Base-by-base conservation (phyloP, 1,140 invertebrate genomes). In the Wasmannia auropunctata region DNA sequence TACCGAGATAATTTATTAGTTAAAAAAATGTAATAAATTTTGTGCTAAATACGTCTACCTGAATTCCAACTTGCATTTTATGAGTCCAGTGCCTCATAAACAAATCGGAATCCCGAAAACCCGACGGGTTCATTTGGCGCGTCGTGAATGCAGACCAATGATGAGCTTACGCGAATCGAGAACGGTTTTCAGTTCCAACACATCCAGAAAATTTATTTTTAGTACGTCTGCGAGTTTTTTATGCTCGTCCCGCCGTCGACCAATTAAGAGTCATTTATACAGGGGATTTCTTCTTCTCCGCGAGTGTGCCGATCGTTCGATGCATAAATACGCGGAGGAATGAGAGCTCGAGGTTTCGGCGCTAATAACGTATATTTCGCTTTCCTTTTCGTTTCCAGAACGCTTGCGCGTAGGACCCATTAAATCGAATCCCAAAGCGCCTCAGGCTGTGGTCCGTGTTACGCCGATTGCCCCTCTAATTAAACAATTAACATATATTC, bases 401-500 rank as follows among this genome's bases (percentile, higher is more conserved):
- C n/a, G n/a, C 16, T 80, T 25, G 63, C 22, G n/a, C 76, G 49
- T n/a, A 65, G 40, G 11, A 43, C 25, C 40, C 11, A 70, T 81
- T 60, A 86, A 86, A 72, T 16, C 51, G 65, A 81, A 54, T 14
- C 31, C 25, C 43, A 49, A 81, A 80, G n/a, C 40, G 31, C 62
- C 5, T 28, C 28, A 22, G 19, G 25, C 70, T 22, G 28, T n/a
- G 19, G 22, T 22, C 60, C 54, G 31, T 11, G 6, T 77, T 85
- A 46, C 40, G 62, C 60, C n/a, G 34, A 31, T 2, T 40, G 58
- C 31, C 11, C 8, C 62, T 25, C 85, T 86, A 86, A 86, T 86
- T 86, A 86, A 86, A 81, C 56, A 86, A 86, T 86, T 81, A 86
- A 69, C 63, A 65, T 60, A 65, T 60, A 60, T 81, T 72, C 63